Evolutionary conservation across 2,797 vertebrate species (phyloP), one percentile per base, ranked within the genome.

Genomic region (Chromis chromis): DNA sequence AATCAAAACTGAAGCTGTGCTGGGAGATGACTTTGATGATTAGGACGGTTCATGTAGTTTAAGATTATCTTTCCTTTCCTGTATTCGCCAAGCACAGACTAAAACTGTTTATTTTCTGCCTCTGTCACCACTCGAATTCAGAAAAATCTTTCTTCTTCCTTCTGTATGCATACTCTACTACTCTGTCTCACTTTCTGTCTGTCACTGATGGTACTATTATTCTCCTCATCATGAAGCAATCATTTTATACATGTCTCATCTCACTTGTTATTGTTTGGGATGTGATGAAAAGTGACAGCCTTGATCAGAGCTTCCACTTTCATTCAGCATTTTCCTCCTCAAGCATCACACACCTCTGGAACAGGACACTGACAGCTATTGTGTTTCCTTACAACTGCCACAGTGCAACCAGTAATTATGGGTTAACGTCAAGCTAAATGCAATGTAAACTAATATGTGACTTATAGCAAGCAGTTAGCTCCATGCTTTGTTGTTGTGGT

Each of bases 401-500:
- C 50, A 2, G 1, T 52, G 25, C 55, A 81, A 61, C 65, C 39
- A 57, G 50, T 75, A 76, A 83, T 79, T 31, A 31, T 31, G 31
- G 31, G 8, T 31, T 75, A 74, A 69, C 74, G 80, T 53, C 3
- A 17, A 81, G 69, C 21, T 46, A 75, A 79, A 80, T 77, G 73
- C 59, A 70, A 57, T 65, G 19, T 65, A 17, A 46, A 64, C 70
- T 76, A 76, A 84, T 76, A 75, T 75, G 44, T 74, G 72, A 78
- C 54, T 82, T 74, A 84, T 22, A 50, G 54, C 48, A 3, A 65
- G 58, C 52, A 25, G 65, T 77, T 85, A 71, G 76, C 53, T n/a
- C 42, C n/a, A 10, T 58, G 70, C 83, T 87, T 90, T 88, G 89
- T 84, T 85, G 59, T 33, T 72, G 70, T 53, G 60, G 68, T 62